Base-by-base conservation (phyloP, 2,888 invertebrate genomes). In the Bhutanitis thaidina region DNA sequence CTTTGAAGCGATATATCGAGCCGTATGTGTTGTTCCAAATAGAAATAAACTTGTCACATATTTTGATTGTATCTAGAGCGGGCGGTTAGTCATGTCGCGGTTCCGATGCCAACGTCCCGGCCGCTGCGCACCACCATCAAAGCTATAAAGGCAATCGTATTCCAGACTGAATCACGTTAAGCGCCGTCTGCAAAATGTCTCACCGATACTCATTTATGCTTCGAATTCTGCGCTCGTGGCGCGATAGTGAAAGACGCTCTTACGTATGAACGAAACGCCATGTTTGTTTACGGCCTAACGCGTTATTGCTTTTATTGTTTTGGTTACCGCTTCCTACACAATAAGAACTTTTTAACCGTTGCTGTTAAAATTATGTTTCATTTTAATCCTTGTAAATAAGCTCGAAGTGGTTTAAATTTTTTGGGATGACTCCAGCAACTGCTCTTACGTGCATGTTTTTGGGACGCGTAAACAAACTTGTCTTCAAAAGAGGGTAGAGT, bases 41-140 rank as follows among this genome's bases (percentile, higher is more conserved):
- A 88, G 86, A 89, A 89, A 89, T 89, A 89, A 87, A 88, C 85
- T 85, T 88, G 89, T 89, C 89, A 85, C 87, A 86, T 88, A 88
- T 86, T 87, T 86, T 87, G 89, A 88, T 88, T 87, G 86, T 88
- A 88, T 88, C 83, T 88, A 87, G 87, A 88, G 86, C 89, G 84
- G 74, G 80, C 73, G 87, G 88, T 88, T 88, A 88, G 88, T 89
- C 89, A 88, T 81, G 76, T 76, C 71, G 79, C 74, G 78, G 66
- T 79, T 76, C 70, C 75, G 86, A 83, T 87, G 89, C 89, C 89
- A 89, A 85, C 88, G 87, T 71, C 83, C 83, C 81, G 80, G 77
- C 73, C 71, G 74, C 62, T 62, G 65, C 68, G 64, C 71, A 67
- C 72, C 67, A 73, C 69, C 78, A 71, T 74, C 77, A 70, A 74